These are phyloP conservation scores for Hyla sarda DNA, from an alignment of 2,113 vertebrate species.

Conservation along the genomic window DNA sequence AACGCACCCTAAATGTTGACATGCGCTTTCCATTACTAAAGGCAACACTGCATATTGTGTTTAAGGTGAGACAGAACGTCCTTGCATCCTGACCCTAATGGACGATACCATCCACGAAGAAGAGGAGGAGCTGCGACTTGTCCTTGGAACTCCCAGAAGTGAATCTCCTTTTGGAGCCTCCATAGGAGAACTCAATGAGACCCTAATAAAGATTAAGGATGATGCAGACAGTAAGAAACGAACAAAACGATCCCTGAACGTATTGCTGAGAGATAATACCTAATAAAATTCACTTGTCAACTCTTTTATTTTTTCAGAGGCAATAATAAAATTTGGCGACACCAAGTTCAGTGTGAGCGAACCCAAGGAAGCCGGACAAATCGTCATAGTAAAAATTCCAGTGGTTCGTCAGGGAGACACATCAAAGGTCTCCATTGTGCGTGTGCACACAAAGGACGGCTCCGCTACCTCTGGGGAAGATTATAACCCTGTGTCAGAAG, in stretches of 20 bases:
- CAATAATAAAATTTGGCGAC: conserved; percentile 87
- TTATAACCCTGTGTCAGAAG: conserved; percentile 91
- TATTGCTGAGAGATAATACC: background rate
- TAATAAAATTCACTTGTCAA: conserved; percentile 21
- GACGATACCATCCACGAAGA: conserved; percentile 87
- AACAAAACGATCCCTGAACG: background rate
- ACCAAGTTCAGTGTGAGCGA: conserved; percentile 85
- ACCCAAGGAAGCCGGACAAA: conserved; percentile 78
- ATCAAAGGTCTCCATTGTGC: conserved; percentile 88
- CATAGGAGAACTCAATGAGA: conserved; percentile 87
- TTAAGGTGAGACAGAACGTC: conserved; percentile 88
- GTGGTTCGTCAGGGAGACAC: conserved; percentile 88
- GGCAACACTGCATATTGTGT: background rate
- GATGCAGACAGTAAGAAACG: conserved; percentile 82
- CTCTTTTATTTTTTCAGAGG: conserved; percentile 72
- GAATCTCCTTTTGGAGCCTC: conserved; percentile 88
- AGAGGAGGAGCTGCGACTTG: conserved; percentile 87
- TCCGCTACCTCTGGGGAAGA: conserved; percentile 92
- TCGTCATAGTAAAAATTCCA: conserved; percentile 81
- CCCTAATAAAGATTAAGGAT: conserved; percentile 87
- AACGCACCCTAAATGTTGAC: too few species aligned
- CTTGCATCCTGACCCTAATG: conserved; percentile 79
- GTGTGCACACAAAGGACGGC: conserved; percentile 94
- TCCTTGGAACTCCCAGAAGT: conserved; percentile 87
- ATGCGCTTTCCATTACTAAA: background rate